Evolutionary conservation across 1,140 invertebrate genomes (phyloP).

Genomic region (Marisa cornuarietis): DNA sequence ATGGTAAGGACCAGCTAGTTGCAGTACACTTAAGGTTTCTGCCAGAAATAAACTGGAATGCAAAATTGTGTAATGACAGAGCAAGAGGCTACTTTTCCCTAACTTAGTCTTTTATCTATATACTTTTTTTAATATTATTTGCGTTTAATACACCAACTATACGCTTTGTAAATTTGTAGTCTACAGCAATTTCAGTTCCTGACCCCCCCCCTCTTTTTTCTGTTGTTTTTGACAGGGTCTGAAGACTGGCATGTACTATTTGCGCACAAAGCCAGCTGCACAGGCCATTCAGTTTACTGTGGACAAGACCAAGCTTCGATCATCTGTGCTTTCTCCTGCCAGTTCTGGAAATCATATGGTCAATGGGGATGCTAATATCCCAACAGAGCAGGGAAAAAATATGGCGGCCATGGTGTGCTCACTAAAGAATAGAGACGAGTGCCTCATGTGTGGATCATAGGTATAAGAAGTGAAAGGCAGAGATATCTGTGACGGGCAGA

Average conservation of each 20-base stretch:
- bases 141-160: too few relatives aligned
- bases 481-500: not conserved
- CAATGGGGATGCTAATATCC: conserved; percentile 31
- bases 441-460: conserved; percentile 72
- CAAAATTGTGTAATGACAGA: not conserved
- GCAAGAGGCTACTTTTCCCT: not conserved
- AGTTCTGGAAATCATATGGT: conserved; percentile 53
- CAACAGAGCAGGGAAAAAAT: conserved; percentile 65
- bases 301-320: conserved; percentile 76
- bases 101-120: too few relatives aligned
- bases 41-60: not conserved
- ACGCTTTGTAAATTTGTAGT: too few relatives aligned
- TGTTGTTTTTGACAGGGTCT: conserved; percentile 74
- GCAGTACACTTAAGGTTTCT: not conserved
- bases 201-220: too few relatives aligned
- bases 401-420: conserved; percentile 85
- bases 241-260: conserved; percentile 99
- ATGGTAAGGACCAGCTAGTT: conserved; percentile 69
- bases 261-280: conserved; percentile 95
- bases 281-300: conserved; percentile 98
- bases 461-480: not conserved
- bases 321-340: conserved; percentile 64
- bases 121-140: too few relatives aligned
- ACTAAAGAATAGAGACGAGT: conserved; percentile 90
- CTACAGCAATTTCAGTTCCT: too few relatives aligned